phyloP scores from a whole-genome alignment of 2,888 invertebrate genomes.

The Megalurothrips usitatus region DNA sequence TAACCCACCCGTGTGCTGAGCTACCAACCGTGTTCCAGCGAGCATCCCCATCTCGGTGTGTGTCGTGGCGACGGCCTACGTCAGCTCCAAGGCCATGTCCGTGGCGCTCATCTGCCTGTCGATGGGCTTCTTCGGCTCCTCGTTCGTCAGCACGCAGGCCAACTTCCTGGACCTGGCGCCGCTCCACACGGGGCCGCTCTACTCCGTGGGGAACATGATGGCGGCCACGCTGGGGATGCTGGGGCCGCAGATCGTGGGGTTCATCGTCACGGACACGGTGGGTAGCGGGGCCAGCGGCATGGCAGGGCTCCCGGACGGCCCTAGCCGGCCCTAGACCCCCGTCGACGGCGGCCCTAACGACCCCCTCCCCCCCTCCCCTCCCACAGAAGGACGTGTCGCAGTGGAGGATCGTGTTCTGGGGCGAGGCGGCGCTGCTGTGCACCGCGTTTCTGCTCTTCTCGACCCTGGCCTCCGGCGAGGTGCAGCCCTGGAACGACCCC shows the following conservation, averaged over 20 bases:
- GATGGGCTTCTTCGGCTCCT: constrained; percentile 1
- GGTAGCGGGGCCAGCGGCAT: not conserved
- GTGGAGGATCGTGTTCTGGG: not conserved
- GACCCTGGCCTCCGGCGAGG: not conserved
- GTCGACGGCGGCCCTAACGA: too few species aligned
- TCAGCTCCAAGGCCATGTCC: not conserved
- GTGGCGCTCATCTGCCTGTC: constrained; percentile 12
- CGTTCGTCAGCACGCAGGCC: not conserved
- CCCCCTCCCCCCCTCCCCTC: not conserved
- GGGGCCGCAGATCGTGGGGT: not conserved
- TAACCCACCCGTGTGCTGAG: too few species aligned
- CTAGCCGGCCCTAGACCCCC: too few species aligned
- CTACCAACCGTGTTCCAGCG: not conserved
- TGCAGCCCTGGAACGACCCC: constrained; percentile 8
- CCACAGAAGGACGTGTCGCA: not conserved
- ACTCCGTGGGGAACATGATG: constrained; percentile 22
- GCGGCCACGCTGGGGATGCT: not conserved
- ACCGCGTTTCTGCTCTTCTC: not conserved
- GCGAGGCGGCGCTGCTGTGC: not conserved
- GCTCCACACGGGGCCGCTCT: not conserved
- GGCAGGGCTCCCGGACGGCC: too few species aligned
- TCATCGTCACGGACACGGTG: not conserved
- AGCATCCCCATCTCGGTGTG: not conserved
- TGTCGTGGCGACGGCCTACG: constrained; percentile 2
- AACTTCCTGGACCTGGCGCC: constrained; percentile 15